Percentiles rank a stretch among this genome's conserved stretches.
These are phyloP conservation scores for Tenualosa thibaudeaui DNA, from an alignment of 2,797 vertebrate genomes.

Conservation along the genomic window DNA sequence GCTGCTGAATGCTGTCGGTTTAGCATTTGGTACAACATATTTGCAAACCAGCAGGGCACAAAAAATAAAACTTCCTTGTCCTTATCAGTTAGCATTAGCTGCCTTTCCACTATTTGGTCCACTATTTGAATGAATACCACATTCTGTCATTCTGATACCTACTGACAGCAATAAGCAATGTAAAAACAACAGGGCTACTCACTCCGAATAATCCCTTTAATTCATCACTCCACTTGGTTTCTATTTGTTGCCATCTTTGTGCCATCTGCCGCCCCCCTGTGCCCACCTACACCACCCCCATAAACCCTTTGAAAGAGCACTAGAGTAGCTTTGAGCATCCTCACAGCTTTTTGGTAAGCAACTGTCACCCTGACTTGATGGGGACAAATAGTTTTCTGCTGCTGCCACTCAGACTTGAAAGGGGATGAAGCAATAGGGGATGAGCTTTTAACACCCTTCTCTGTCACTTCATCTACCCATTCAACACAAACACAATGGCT, in stretches of 20 bases:
- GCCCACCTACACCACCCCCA: background rate
- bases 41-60: too few species aligned
- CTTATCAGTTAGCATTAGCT: too few species aligned
- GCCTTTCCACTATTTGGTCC: too few species aligned
- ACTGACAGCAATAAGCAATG: too few species aligned
- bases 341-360: background rate
- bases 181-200: too few species aligned
- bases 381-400: slow-evolving; percentile 3
- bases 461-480: background rate
- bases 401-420: background rate
- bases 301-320: background rate
- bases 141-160: too few species aligned
- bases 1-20: too few species aligned
- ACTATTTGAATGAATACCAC: too few species aligned
- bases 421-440: background rate
- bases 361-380: background rate
- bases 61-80: too few species aligned
- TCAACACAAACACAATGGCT: background rate
- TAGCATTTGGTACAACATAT: too few species aligned
- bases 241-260: background rate
- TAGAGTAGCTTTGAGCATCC: background rate
- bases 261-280: background rate
- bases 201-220: too few species aligned
- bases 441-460: background rate
- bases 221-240: background rate